Evolutionary conservation across 2,888 invertebrate genomes (phyloP), one percentile per base, ranked within the genome.

Genomic region (Acanthosepion lycidas): DNA sequence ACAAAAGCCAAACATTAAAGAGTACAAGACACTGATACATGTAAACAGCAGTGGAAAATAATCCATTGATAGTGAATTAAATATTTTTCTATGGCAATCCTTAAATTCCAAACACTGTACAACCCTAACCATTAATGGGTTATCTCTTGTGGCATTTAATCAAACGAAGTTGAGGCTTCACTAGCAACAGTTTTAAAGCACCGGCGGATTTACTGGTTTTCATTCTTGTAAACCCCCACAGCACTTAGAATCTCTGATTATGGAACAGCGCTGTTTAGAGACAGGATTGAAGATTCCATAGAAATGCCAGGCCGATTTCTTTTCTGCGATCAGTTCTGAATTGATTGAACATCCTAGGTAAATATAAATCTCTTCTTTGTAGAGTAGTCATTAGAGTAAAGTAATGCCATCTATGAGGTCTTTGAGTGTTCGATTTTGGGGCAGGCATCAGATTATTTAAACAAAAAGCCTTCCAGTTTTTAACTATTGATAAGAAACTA

Each of bases 231-330:
- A 78, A 78, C n/a, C 26, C 78, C n/a, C 15, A 78, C 33, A n/a
- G n/a, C 78, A 78, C 78, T 78, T 15, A 15, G n/a, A 78, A n/a
- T 78, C 78, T 78, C 33, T 78, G n/a, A n/a, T 78, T 78, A n/a
- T 78, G n/a, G 9, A n/a, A 33, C 4, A n/a, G n/a, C 78, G n/a
- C n/a, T 33, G 78, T 78, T 78, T 78, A 78, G 78, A 78, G 78
- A n/a, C n/a, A n/a, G 78, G 78, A 78, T 78, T 78, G 78, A 78
- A 78, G 78, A 78, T 78, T 78, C n/a, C 78, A n/a, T 78, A 78
- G n/a, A 78, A 78, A 78, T 78, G 78, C 78, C 78, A 78, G 78
- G 15, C n/a, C 33, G n/a, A 78, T n/a, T 78, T n/a, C n/a, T 33
- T 15, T 59, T 78, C 78, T n/a, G 78, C n/a, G 78, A 78, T 78